Evolutionary conservation across 2,113 vertebrate species (phyloP), one percentile per base, ranked within the genome.

Genomic region (Dasyprocta punctata): DNA sequence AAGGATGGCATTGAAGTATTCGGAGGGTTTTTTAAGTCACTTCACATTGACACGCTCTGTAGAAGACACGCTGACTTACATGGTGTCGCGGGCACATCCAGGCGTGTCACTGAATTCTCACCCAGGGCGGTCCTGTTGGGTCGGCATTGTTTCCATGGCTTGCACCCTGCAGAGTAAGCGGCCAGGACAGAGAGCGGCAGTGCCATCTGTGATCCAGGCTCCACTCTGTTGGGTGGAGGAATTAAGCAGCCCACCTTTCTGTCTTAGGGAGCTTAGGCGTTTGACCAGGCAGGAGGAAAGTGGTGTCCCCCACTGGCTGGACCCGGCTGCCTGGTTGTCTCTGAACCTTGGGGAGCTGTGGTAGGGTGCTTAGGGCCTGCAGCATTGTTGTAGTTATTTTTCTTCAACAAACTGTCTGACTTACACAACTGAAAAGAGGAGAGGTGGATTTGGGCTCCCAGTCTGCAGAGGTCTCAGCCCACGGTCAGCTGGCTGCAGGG

Each of bases 91-190:
- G 38, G 44, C n/a, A 54, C 56, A 6, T n/a, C 56, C 36, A 38
- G n/a, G 22, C 13, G n/a, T 20, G 54, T 67, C 22, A 3, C 92
- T 87, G 63, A 30, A 20, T 52, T 41, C 58, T 86, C 44, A 36
- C 0, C 1, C 38, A 16, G 52, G 0, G 13, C 52, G 2, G 0
- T n/a, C 28, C 60, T 20, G 2, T 6, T 5, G 7, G 30, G 24
- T 9, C 22, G 0, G 65, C 11, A 6, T 4, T 11, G 12, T 22
- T 69, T 2, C 89, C 19, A 0, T 19, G 8, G 36, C 14, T 11
- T 4, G 0, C 20, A 26, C 24, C 54, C n/a, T 44, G 49, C 69
- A 52, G 61, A 38, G 5, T 3, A 26, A 41, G 61, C 78, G 17
- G n/a, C n/a, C 28, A 65, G 58, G 20, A 14, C 28, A 7, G 60